Conservation (phyloP, 2,113 vertebrate genomes). For the Platysteira castanea region DNA sequence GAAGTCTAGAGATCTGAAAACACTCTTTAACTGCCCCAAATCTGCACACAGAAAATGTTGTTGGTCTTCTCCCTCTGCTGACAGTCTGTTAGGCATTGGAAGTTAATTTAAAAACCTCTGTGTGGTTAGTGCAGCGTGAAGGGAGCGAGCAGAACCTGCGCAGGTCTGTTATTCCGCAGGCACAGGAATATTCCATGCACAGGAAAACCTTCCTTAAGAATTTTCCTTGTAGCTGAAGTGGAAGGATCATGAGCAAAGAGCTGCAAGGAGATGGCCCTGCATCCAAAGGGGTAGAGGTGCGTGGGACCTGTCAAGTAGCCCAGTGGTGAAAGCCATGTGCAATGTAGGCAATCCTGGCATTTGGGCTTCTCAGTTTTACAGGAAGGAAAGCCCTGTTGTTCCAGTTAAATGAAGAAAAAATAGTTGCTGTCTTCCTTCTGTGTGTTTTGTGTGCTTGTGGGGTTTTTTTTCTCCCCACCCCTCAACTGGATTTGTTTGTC, state of each 20-base stretch:
- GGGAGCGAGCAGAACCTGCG: neutral
- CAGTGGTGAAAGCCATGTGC: too few species aligned
- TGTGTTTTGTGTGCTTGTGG: neutral
- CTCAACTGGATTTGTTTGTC: neutral
- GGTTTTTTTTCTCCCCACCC: fast-evolving
- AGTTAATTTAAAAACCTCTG: neutral
- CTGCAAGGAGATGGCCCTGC: neutral
- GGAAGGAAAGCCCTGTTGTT: neutral
- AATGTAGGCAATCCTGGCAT: neutral
- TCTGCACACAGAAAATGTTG: neutral
- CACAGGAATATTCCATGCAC: neutral
- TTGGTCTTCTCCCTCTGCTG: neutral
- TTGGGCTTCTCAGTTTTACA: neutral
- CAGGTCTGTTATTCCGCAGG: fast-evolving
- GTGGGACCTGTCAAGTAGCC: neutral
- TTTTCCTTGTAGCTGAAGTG: neutral
- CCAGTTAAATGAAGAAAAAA: neutral
- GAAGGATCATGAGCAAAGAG: neutral
- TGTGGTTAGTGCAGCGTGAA: neutral
- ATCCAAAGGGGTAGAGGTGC: neutral
- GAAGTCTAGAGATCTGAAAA: neutral
- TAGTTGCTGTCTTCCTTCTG: neutral
- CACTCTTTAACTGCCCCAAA: neutral
- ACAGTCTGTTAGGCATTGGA: neutral
- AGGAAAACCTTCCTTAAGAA: neutral